Base-by-base conservation (phyloP, 2,888 invertebrate genomes). In the Xanthia icteritia region DNA sequence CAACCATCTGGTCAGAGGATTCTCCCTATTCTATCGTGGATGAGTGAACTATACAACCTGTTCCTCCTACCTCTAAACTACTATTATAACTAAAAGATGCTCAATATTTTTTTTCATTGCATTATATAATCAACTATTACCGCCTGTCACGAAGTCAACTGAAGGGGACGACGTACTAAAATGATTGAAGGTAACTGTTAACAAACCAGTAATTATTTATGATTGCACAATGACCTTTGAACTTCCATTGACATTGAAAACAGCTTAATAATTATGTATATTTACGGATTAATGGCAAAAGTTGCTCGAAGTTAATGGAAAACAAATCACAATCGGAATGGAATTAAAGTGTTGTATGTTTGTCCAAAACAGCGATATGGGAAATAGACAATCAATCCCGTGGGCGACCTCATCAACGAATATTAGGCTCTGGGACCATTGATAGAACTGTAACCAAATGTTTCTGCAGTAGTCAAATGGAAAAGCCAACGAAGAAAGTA, bases 181-280 rank as follows among this genome's bases (percentile, higher is more conserved):
- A 54, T 76, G 70, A 75, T 82, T 64, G 66, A 80, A 76, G 75
- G 60, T 70, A 51, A 63, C 68, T 56, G 67, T 80, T 76, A 78
- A 71, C 75, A 75, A 82, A 85, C 74, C 68, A 77, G 77, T 84
- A 76, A 82, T 77, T 78, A 75, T 85, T 72, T 61, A 64, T 72
- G 61, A 79, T 67, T 69, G 63, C 74, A 79, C 23, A 61, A 27
- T 79, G 79, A 78, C 72, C 82, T 86, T 76, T 85, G 61, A 73
- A 77, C 48, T 81, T 73, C 42, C 68, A 67, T 73, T 77, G 60
- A 69, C 66, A 73, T 75, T 74, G 63, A 76, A 86, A 60, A 60
- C 67, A 31, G 31, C 27, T 75, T 66, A 72, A 72, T 51, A 31
- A 58, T 48, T 31, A 36, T 42, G 5, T 39, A 39, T 36, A 51